phyloP scores from a whole-genome alignment of 2,113 vertebrate species.

The Epinephelus fuscoguttatus region DNA sequence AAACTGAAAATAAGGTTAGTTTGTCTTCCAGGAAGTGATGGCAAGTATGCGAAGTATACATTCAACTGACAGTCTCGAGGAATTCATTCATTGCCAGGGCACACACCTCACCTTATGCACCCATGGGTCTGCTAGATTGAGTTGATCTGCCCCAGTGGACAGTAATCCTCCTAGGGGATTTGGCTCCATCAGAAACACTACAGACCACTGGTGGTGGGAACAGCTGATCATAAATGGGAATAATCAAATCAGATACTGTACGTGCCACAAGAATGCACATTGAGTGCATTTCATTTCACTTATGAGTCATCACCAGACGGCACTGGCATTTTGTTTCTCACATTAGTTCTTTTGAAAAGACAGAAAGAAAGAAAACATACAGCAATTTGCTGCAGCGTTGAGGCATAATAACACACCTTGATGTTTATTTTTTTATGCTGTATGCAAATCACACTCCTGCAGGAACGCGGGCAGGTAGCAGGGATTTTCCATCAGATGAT shows the following conservation, averaged over 20 bases:
- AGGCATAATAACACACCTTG: background rate
- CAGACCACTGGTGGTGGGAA: slow-evolving; percentile 46
- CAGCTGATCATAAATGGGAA: slow-evolving; percentile 53
- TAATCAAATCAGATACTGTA: slow-evolving; percentile 45
- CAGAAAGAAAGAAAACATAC: background rate
- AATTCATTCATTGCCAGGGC: slow-evolving; percentile 42
- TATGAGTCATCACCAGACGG: slow-evolving; percentile 65
- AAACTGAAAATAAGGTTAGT: background rate
- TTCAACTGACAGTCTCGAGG: slow-evolving; percentile 19
- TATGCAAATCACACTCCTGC: slow-evolving; percentile 4
- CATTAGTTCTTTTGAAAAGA: background rate
- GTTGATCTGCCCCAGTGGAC: slow-evolving; percentile 75
- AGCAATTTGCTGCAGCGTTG: background rate
- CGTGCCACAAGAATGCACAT: slow-evolving; percentile 42
- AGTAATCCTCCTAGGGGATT: slow-evolving; percentile 89
- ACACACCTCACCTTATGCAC: slow-evolving; percentile 60
- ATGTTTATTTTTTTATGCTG: background rate
- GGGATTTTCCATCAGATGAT: slow-evolving; percentile 39
- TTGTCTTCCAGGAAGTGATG: background rate
- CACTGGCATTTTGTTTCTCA: background rate
- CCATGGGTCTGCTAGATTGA: slow-evolving; percentile 77
- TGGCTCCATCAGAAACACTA: slow-evolving; percentile 73
- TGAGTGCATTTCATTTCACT: slow-evolving; percentile 21
- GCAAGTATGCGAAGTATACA: background rate
- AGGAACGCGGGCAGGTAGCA: slow-evolving; percentile 18